These are phyloP conservation scores for Carassius carassius DNA, from an alignment of 2,113 vertebrate genomes.

Conservation along the genomic window DNA sequence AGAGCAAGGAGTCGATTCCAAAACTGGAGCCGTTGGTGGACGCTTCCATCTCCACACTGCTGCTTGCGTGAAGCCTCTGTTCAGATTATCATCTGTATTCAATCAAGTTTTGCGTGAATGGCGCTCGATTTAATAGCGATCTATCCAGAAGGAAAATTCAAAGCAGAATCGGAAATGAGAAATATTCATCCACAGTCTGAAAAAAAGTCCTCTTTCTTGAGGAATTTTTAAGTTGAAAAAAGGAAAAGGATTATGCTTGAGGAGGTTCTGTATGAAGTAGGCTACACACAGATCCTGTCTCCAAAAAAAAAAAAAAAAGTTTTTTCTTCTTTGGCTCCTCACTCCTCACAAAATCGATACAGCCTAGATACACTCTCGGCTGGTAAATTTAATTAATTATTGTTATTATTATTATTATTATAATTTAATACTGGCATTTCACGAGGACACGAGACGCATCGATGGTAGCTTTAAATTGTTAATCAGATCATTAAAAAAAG, in stretches of 20 bases:
- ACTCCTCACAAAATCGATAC: constrained; percentile 51
- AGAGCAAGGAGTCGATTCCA: constrained; percentile 97
- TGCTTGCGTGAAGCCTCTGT: constrained; percentile 57
- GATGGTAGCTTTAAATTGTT: constrained; percentile 42
- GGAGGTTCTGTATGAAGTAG: constrained; percentile 72
- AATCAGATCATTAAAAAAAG: constrained; percentile 31
- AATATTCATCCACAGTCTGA: constrained; percentile 62
- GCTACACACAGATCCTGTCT: constrained; percentile 54
- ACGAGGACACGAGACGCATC: constrained; percentile 1
- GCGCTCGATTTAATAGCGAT: constrained; percentile 52
- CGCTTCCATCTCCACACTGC: constrained; percentile 83
- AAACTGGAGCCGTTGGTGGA: constrained; percentile 91
- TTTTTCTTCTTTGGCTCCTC: constrained; percentile 34
- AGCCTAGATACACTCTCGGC: constrained; percentile 49
- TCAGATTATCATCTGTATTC: constrained; percentile 76
- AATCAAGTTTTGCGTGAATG: constrained; percentile 64
- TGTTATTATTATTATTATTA: no score
- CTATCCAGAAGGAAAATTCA: constrained; percentile 66
- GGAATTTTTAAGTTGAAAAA: constrained; percentile 43
- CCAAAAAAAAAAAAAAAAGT: constrained; percentile 34
- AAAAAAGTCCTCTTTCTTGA: constrained; percentile 49
- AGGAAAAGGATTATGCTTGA: constrained; percentile 61
- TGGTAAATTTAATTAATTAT: constrained; percentile 40
- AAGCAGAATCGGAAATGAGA: constrained; percentile 40
- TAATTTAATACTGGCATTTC: constrained; percentile 1